Conservation (phyloP, 2,888 invertebrate genomes). For the Eupelmus urozonus region DNA sequence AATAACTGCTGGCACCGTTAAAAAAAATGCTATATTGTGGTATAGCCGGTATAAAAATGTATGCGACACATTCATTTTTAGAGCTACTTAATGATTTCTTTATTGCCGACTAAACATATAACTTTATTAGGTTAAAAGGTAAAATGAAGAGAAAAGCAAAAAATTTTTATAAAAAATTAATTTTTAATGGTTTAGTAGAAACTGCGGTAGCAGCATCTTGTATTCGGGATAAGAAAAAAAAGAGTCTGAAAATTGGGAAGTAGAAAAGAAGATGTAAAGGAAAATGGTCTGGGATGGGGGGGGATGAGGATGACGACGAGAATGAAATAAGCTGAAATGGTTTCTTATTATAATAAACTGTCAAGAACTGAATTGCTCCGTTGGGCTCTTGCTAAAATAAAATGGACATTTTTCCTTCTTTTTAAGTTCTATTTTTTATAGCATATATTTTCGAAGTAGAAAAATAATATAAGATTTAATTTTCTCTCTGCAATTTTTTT, state of each 20-base stretch:
- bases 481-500: no score
- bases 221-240: background rate
- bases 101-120: no score
- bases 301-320: background rate
- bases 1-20: no score
- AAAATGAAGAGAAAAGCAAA: background rate
- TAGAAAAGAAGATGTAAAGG: background rate
- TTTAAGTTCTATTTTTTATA: background rate
- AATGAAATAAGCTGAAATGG: conserved; percentile 40
- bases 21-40: no score
- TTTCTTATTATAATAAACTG: conserved; percentile 43
- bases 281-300: background rate
- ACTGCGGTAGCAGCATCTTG: background rate
- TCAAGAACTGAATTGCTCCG: conserved; percentile 5
- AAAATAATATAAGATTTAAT: no score
- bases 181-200: no score
- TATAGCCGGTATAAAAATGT: no score
- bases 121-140: no score
- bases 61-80: no score
- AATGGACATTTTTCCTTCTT: background rate
- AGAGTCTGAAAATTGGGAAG: conserved; percentile 1
- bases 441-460: no score
- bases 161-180: background rate
- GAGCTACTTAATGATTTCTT: no score
- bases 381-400: background rate